Evolutionary conservation across 2,113 vertebrate genomes (phyloP).

Genomic region (Caranx ignobilis): DNA sequence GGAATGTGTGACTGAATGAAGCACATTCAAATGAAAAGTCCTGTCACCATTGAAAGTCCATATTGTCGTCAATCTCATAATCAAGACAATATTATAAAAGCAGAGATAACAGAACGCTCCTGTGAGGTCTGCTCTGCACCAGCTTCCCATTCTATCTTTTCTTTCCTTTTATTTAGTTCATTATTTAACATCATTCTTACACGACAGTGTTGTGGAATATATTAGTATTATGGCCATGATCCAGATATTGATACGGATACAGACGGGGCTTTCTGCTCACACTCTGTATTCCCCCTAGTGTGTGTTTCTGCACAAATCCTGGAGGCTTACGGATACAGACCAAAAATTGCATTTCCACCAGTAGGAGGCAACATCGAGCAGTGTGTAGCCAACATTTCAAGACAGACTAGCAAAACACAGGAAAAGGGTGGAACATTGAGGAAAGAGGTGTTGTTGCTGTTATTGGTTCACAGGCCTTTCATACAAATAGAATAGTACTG

Average conservation of each 20-base stretch:
- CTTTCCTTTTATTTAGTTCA: neutral
- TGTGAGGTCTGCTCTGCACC: neutral
- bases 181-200: neutral
- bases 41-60: conserved; percentile 49
- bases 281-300: no score
- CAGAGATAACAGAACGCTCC: conserved; percentile 23
- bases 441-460: no score
- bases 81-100: conserved; percentile 40
- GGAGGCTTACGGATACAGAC: no score
- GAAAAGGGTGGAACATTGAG: no score
- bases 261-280: no score
- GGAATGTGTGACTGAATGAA: conserved; percentile 20
- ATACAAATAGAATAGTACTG: no score
- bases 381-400: no score
- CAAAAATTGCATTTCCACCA: no score
- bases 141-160: neutral
- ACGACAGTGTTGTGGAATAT: neutral
- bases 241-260: neutral
- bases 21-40: conserved; percentile 47
- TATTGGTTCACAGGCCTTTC: no score
- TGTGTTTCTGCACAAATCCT: no score
- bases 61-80: conserved; percentile 53
- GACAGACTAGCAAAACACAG: no score
- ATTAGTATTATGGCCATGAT: neutral
- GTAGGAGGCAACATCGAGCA: no score